Evolutionary conservation across 2,797 vertebrate genomes (phyloP).

Genomic region (Peromyscus melanophrys): DNA sequence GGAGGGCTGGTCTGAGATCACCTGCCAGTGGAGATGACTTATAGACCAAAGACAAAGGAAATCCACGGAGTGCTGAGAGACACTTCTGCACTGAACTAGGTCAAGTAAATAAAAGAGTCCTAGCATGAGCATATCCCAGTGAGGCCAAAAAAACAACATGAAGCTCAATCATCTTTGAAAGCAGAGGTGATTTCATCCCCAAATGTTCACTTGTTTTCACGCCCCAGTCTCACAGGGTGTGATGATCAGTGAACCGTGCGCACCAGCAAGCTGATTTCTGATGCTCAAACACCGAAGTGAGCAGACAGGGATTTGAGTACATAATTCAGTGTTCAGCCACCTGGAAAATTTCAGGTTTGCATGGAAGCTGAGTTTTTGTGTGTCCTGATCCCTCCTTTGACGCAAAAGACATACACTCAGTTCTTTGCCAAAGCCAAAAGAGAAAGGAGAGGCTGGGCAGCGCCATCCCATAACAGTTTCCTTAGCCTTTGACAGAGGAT

Average conservation of each 20-base stretch:
- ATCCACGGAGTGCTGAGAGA: neutral
- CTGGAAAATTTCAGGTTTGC: slow-evolving; percentile 14
- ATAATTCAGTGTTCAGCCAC: neutral
- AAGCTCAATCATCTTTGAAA: slow-evolving; percentile 17
- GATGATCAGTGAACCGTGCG: neutral
- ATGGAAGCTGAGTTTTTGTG: neutral
- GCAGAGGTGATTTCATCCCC: neutral
- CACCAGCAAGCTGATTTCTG: slow-evolving; percentile 3
- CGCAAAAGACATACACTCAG: neutral
- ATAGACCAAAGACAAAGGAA: neutral
- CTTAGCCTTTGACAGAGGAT: neutral
- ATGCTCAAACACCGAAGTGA: neutral
- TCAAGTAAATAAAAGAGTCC: neutral
- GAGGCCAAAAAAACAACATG: neutral
- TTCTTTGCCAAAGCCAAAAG: neutral
- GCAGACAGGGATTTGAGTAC: neutral
- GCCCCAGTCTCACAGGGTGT: neutral
- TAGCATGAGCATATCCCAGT: neutral
- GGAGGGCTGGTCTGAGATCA: neutral
- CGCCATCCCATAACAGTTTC: neutral
- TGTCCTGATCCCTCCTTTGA: slow-evolving; percentile 26
- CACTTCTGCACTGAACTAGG: neutral
- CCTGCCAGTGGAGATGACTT: neutral
- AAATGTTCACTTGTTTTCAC: neutral
- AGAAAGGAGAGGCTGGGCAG: neutral